A percentile compares a stretch with the other conserved stretches of the same genome.
Evolutionary conservation across 2,113 vertebrate genomes (phyloP).

Genomic region (Syrmaticus mikado): DNA sequence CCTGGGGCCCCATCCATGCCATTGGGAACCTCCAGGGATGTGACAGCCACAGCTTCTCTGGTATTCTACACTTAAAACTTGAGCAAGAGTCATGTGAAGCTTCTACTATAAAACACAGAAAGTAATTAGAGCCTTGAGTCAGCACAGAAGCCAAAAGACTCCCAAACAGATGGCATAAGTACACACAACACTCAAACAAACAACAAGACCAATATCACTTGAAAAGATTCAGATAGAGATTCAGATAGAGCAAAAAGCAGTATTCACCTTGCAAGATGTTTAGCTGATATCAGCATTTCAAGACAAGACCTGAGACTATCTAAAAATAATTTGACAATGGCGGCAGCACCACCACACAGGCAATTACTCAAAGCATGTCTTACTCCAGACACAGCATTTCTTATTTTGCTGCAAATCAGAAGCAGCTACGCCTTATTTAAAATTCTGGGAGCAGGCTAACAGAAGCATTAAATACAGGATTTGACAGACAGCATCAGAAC

Average conservation of each 20-base stretch:
- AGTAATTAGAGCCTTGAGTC: fast-evolving
- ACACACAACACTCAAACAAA: neutral
- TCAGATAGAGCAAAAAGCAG: neutral
- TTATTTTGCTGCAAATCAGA: neutral
- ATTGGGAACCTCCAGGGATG: no score
- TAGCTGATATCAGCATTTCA: fast-evolving
- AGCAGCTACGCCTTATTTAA: neutral
- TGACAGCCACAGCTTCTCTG: no score
- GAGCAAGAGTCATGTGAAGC: neutral
- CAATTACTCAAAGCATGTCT: neutral
- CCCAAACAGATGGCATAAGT: neutral
- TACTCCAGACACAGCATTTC: neutral
- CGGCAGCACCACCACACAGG: neutral
- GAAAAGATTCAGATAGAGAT: neutral
- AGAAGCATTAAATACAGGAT: neutral
- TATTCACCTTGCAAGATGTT: neutral
- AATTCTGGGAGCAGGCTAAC: neutral
- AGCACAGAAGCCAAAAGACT: neutral
- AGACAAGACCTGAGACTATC: neutral
- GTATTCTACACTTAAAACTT: neutral
- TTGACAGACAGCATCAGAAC: neutral
- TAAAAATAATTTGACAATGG: neutral
- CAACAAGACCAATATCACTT: neutral
- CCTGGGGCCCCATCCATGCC: no score
- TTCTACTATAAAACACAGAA: neutral